These are phyloP conservation scores for Euwallacea similis DNA, from an alignment of 1,140 invertebrate genomes.

Conservation along the genomic window DNA sequence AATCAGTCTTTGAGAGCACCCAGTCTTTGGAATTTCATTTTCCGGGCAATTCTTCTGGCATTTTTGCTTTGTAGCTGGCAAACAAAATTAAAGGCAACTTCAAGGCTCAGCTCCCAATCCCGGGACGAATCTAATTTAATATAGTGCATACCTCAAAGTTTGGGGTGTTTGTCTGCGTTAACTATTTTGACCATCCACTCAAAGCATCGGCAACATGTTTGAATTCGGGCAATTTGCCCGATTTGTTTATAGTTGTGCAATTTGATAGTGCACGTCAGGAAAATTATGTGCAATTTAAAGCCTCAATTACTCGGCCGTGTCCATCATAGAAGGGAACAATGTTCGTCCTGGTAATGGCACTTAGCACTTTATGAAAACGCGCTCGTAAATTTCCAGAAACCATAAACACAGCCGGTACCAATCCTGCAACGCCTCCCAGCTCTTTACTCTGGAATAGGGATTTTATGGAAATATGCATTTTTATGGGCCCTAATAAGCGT, in stretches of 20 bases:
- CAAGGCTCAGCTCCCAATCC: no score
- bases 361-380: conserved; percentile 3
- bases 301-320: no score
- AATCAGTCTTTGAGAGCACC: conserved; percentile 1
- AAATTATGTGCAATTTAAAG: neutral
- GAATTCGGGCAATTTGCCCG: conserved; percentile 11
- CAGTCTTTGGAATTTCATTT: neutral
- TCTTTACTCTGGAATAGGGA: neutral
- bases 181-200: conserved; percentile 6
- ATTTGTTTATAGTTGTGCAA: conserved; percentile 10
- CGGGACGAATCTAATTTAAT: neutral
- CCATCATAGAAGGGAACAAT: no score
- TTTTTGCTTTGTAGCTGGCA: no score
- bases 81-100: no score
- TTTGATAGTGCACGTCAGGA: conserved; percentile 6
- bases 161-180: conserved; percentile 7
- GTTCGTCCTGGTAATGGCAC: neutral
- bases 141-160: conserved; percentile 8
- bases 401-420: conserved; percentile 14
- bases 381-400: neutral
- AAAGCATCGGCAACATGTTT: conserved; percentile 12
- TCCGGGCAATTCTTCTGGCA: neutral
- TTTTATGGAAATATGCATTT: conserved; percentile 16
- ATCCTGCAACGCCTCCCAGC: conserved; percentile 13
- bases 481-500: conserved; percentile 11